Evolutionary conservation across 2,113 vertebrate species (phyloP).

Genomic region (Cryptotis parvus): DNA sequence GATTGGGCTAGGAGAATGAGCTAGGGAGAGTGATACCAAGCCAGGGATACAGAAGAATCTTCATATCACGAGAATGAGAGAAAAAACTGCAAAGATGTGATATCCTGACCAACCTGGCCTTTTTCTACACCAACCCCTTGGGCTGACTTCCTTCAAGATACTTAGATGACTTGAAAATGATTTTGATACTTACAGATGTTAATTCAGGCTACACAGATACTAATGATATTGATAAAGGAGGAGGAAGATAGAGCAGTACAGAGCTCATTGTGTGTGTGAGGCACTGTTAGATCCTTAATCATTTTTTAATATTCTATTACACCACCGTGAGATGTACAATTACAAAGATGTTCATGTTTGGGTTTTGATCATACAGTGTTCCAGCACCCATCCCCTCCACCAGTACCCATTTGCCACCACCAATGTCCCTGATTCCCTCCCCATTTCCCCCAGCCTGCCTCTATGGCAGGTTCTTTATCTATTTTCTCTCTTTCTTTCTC

Average conservation of each 20-base stretch:
- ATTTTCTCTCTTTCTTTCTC: too few species aligned
- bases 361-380: too few species aligned
- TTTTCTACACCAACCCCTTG: background rate
- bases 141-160: background rate
- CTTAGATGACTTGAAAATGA: background rate
- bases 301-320: too few species aligned
- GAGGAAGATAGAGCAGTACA: background rate
- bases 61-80: background rate
- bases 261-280: background rate
- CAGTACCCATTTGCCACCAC: too few species aligned
- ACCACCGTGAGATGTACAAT: too few species aligned
- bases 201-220: background rate
- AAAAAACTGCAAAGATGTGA: background rate
- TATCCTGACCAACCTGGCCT: background rate
- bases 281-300: background rate
- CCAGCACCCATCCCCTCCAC: too few species aligned
- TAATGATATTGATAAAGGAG: background rate
- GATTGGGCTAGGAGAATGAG: background rate
- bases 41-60: background rate
- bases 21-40: background rate
- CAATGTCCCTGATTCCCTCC: too few species aligned
- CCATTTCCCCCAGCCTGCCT: too few species aligned
- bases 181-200: background rate
- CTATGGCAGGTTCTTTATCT: too few species aligned
- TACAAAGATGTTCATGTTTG: too few species aligned